Evolutionary conservation across 2,797 vertebrate species (phyloP).

Genomic region (Tarsius wallacei): DNA sequence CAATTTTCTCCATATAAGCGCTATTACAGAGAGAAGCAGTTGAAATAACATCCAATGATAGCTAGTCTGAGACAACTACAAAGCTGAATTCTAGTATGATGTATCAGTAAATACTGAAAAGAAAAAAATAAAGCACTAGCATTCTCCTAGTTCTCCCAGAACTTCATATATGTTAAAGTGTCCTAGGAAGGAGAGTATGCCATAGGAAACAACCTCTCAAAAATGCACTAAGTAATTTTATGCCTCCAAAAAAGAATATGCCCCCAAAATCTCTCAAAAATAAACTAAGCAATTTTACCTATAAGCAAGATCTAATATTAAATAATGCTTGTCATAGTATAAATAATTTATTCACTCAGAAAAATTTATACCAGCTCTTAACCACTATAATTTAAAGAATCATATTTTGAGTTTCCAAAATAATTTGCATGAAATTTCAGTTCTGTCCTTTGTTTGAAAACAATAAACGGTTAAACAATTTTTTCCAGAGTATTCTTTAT

Average conservation of each 20-base stretch:
- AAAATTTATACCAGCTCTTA: constrained; percentile 75
- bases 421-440: constrained; percentile 74
- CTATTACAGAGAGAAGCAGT: constrained; percentile 61
- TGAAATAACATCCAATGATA: constrained; percentile 1
- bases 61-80: constrained; percentile 59
- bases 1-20: constrained; percentile 31
- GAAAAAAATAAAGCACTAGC: background rate
- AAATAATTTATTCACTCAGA: constrained; percentile 74
- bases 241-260: no score
- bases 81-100: background rate
- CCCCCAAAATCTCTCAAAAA: constrained; percentile 14
- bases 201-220: background rate
- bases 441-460: constrained; percentile 53
- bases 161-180: constrained; percentile 52
- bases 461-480: background rate
- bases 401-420: constrained; percentile 78
- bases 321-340: constrained; percentile 64
- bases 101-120: constrained; percentile 37
- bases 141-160: constrained; percentile 67
- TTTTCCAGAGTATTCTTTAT: background rate
- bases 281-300: constrained; percentile 73
- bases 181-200: constrained; percentile 64
- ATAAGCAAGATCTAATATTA: constrained; percentile 72
- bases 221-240: constrained; percentile 59
- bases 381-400: constrained; percentile 80